Evolutionary conservation across 2,113 vertebrate species (phyloP), one percentile per base, ranked within the genome.

Genomic region (Heteronetta atricapilla): DNA sequence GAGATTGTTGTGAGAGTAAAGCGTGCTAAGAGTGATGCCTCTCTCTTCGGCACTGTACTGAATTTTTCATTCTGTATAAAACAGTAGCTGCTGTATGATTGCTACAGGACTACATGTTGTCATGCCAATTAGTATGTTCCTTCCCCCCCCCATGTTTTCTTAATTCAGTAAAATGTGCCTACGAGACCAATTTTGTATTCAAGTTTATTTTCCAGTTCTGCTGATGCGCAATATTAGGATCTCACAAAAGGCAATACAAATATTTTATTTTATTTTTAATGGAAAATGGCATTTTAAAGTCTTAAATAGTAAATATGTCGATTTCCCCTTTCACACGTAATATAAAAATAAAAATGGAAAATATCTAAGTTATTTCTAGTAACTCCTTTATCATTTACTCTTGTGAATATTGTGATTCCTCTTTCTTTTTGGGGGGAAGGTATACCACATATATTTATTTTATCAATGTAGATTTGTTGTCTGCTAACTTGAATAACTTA

Each of bases 11-110:
- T 50, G 64, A 88, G 36, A 66, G 52, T 42, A 8, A 83, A 93
- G 58, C 33, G 44, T 60, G 52, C 21, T 2, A 59, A 88, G 53
- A 75, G 26, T 25, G 40, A 67, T 67, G 34, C 75, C 44, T 85
- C 20, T 53, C 72, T 93, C 78, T 63, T 26, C 29, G 42, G 46
- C 81, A 50, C 79, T 81, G 40, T 5, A 83, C 72, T 66, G 73
- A 72, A 93, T 93, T 92, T 84, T 66, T 95, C 88, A 86, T 53
- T 72, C 83, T 70, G 31, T 44, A 86, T 40, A 53, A 88, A 91
- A 88, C 20, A 55, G 20, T 83, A 81, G 66, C 52, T 78, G 73
- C 80, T 86, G 14, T 64, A 64, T 31, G 80, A 93, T 5, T 82
- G 56, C 89, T 84, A 64, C 38, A 72, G 79, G 48, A 88, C 73